Evolutionary conservation across 2,888 invertebrate genomes (phyloP), one percentile per base, ranked within the genome.

Genomic region (Morpho achilles): DNA sequence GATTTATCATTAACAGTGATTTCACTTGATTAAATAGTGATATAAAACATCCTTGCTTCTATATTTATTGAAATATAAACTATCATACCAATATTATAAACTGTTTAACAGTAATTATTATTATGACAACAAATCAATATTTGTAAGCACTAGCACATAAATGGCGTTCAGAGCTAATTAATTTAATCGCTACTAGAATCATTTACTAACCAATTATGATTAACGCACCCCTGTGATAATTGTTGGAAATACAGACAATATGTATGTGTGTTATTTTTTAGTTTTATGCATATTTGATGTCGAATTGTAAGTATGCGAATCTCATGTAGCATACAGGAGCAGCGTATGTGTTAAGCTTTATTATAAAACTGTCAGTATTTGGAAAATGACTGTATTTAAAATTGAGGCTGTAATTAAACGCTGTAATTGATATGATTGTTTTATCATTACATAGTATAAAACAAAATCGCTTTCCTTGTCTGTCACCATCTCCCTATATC

Each of bases 371-470:
- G 77, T 77, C 84, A 84, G 84, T 85, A 84, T 85, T 84, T 65
- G 67, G 77, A 79, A 79, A 82, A 80, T 71, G 72, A 62, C 67
- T 61, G 45, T 58, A 53, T 50, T 56, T 39, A 48, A 50, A 73
- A 77, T 72, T 69, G 81, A 84, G 84, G 83, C 84, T 86, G 80
- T 82, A 82, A 84, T 84, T 80, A 85, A 70, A 67, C 81, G 55
- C 49, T 65, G 60, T 62, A 46, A 41, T 47, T 0, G 16, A 46
- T n/a, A 50, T 45, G 0, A 7, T 0, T 53, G 45, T 53, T n/a
- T 44, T 52, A 22, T 9, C 23, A 22, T 1, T 16, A 16, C 16
- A 16, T 16, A 16, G 16, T 16, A 16, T 16, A 16, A 16, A 16
- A 16, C 16, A 16, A 16, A 16, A 1, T 16, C 16, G 16, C 16